Evolutionary conservation across 2,888 invertebrate species (phyloP), one percentile per base, ranked within the genome.

Genomic region (Cheilosia vulpina): DNA sequence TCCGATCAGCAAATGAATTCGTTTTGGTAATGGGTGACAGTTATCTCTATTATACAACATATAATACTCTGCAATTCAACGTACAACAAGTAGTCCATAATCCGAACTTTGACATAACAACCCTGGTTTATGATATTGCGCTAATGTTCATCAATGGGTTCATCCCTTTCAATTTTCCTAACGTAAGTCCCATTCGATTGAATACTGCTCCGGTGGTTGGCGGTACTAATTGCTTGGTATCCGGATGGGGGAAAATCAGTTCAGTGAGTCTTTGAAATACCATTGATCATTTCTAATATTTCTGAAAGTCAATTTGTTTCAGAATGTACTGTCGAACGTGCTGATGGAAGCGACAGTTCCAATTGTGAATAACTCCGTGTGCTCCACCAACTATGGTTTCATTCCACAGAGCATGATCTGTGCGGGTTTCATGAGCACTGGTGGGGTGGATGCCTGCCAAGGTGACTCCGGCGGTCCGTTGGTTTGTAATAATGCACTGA

Each of bases 381-480:
- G 91, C 47, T 34, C 19, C 2, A 2, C 1, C 0, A 78, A 77
- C 6, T 90, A 90, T 17, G 79, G 79, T 0, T 77, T 62, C 63
- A 82, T 89, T 15, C 88, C 88, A 0, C 0, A 0, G 0, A 87
- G 88, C 0, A 88, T 89, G 88, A 38, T 91, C 9, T 91, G 91
- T 38, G 91, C 91, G 3, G 91, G 91, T 0, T 87, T 62, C 45
- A 77, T 88, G 75, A 27, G 43, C 1, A 5, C 4, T 0, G 91
- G 91, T 1, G 90, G 89, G 1, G 21, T 88, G 9, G 90, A 90
- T 77, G 88, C 91, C 5, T 91, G 91, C 34, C 90, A 90, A 63
- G 91, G 91, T 2, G 91, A 91, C 34, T 90, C 91, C 2, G 91
- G 91, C 2, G 91, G 91, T 6, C 91, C 91, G 2, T 38, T 91